These are phyloP conservation scores for Cephus spinipes DNA, from an alignment of 2,888 invertebrate species.

Conservation along the genomic window DNA sequence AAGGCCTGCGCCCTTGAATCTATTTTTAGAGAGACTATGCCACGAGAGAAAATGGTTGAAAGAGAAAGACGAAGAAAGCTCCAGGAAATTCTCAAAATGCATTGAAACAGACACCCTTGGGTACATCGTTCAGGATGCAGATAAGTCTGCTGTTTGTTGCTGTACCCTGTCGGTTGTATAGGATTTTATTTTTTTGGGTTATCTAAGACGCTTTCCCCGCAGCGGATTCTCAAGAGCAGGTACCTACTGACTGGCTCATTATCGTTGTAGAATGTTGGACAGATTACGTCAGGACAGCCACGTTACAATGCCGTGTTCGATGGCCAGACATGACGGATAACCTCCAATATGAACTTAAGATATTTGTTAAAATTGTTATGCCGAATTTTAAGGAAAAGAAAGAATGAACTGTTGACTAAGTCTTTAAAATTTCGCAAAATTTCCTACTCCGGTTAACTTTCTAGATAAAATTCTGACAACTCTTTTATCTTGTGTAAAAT, in stretches of 20 bases:
- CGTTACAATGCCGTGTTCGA: background rate
- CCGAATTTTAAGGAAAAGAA: background rate
- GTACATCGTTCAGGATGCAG: background rate
- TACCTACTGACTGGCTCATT: background rate
- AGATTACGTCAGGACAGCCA: background rate
- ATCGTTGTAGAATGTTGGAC: background rate
- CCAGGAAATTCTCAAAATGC: background rate
- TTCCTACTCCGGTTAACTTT: too few relatives aligned
- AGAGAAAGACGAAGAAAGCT: background rate
- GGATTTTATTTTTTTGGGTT: background rate
- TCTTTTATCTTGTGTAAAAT: background rate
- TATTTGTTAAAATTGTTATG: background rate
- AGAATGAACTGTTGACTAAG: background rate
- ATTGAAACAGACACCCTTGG: background rate
- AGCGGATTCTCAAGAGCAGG: background rate
- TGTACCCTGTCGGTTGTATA: background rate
- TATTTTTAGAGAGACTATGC: constrained; percentile 45
- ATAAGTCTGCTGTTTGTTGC: background rate
- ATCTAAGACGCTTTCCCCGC: background rate
- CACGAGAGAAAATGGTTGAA: background rate
- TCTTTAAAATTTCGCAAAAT: background rate
- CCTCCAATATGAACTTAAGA: background rate
- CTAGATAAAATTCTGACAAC: too few relatives aligned
- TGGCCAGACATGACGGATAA: background rate
- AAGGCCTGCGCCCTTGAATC: constrained; percentile 53